A percentile compares a stretch with the other conserved stretches of the same genome.
Evolutionary conservation across 2,797 vertebrate species (phyloP).

Genomic region (Eupleurogrammus muticus): DNA sequence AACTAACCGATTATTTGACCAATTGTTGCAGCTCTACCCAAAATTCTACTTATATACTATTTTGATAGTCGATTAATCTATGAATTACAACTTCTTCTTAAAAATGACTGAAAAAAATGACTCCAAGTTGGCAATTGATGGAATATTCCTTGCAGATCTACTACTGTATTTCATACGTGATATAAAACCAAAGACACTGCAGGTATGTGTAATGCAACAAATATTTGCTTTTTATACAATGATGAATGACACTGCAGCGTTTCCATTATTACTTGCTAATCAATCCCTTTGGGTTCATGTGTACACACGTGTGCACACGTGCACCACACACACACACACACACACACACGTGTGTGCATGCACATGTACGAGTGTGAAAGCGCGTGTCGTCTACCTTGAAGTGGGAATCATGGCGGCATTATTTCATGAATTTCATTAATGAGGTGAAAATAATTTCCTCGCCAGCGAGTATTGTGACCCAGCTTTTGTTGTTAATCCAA

Average conservation of each 20-base stretch:
- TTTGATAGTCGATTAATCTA: no score
- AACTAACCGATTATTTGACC: no score
- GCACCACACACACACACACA: no score
- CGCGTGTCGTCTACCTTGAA: conserved; percentile 43
- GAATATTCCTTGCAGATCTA: no score
- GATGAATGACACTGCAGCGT: conserved; percentile 51
- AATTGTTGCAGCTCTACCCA: no score
- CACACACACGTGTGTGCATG: conserved; percentile 6
- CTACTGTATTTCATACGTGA: no score
- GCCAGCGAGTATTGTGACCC: conserved; percentile 70
- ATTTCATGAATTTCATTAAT: conserved; percentile 80
- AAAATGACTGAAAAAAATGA: no score
- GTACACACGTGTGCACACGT: no score
- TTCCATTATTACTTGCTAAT: conserved; percentile 72
- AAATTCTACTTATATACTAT: no score
- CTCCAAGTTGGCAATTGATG: no score
- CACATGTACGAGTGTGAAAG: conserved; percentile 10
- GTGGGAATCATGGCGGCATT: conserved; percentile 61
- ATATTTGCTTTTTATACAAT: conserved; percentile 47
- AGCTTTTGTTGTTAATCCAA: conserved; percentile 77
- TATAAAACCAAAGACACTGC: conserved; percentile 10
- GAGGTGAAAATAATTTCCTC: conserved; percentile 76
- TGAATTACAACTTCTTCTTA: no score
- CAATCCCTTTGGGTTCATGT: conserved; percentile 57
- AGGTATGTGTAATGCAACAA: conserved; percentile 52